Evolutionary conservation across 2,797 vertebrate species (phyloP), one percentile per base, ranked within the genome.

Genomic region (Chelmon rostratus): DNA sequence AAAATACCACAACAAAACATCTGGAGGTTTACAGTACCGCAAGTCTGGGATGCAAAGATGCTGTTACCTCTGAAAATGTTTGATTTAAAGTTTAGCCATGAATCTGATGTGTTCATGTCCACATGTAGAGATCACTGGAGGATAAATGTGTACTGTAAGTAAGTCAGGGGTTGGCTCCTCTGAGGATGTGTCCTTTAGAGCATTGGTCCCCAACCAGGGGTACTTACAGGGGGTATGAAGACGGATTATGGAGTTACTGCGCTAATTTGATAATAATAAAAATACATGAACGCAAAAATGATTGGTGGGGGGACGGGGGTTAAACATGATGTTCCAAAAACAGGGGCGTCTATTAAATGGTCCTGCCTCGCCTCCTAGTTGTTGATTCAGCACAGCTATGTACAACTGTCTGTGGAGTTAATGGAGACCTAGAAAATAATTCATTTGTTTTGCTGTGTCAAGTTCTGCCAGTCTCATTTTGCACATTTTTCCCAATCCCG

Each of bases 321-420:
- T 40, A 11, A 6, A 40, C 6, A 38, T 40, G 38, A 40, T 6
- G 11, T 11, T 40, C 38, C 38, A 40, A 6, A 42, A 8, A 42
- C 8, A 40, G 40, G 40, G 8, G 40, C 13, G 8, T 40, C 12
- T 42, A 8, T 42, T 8, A 40, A 28, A 31, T 31, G 40, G 40
- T 9, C 13, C 8, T 42, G 9, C 40, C 4, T 8, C 40, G 13
- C 40, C 13, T 42, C 70, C 21, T 50, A 33, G 5, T 58, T 13
- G 62, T 18, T 35, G 46, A 81, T 35, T 69, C 46, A 65, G 44
- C 49, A 65, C 19, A 69, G 46, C 59, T 42, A 9, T 31, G 4
- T 33, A 33, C 11, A 1, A 9, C 19, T 16, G 18, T 42, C 25
- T 54, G 38, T 6, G 1, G 52, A 8, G 5, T 54, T 40, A 47